Evolutionary conservation across 2,113 vertebrate species (phyloP).

Genomic region (Tympanuchus pallidicinctus): DNA sequence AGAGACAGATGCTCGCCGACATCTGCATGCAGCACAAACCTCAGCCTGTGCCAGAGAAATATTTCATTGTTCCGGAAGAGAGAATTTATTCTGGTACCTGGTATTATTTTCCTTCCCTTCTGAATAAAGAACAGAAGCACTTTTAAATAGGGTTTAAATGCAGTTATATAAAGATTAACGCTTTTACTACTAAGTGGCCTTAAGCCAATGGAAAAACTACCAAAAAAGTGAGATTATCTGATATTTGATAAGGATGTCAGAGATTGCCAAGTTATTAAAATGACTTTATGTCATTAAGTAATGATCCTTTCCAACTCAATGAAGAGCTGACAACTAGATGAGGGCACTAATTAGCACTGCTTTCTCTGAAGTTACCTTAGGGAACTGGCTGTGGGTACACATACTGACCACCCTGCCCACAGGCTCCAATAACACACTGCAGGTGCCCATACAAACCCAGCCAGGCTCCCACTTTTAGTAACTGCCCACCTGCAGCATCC

Average conservation of each 20-base stretch:
- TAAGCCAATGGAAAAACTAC: conserved; percentile 41
- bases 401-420: not conserved
- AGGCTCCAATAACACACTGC: not conserved
- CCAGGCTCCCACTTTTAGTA: not conserved
- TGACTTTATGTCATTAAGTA: not conserved
- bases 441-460: not conserved
- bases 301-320: conserved; percentile 42
- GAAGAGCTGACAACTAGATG: not conserved
- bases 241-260: conserved; percentile 49
- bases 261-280: conserved; percentile 35
- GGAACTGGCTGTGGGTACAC: not conserved
- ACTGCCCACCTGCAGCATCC: not conserved
- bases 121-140: conserved; percentile 14
- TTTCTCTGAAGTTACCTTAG: not conserved
- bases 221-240: conserved; percentile 16
- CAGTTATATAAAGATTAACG: not conserved
- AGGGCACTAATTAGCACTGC: conserved; percentile 25
- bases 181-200: conserved; percentile 14
- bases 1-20: not conserved
- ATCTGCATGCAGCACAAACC: conserved; percentile 13
- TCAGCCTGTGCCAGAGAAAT: not conserved
- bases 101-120: not conserved
- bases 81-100: conserved; percentile 30
- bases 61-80: conserved; percentile 31
- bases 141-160: conserved; percentile 48